phyloP scores from a whole-genome alignment of 2,797 vertebrate genomes.

The Sebastes flavidus region DNA sequence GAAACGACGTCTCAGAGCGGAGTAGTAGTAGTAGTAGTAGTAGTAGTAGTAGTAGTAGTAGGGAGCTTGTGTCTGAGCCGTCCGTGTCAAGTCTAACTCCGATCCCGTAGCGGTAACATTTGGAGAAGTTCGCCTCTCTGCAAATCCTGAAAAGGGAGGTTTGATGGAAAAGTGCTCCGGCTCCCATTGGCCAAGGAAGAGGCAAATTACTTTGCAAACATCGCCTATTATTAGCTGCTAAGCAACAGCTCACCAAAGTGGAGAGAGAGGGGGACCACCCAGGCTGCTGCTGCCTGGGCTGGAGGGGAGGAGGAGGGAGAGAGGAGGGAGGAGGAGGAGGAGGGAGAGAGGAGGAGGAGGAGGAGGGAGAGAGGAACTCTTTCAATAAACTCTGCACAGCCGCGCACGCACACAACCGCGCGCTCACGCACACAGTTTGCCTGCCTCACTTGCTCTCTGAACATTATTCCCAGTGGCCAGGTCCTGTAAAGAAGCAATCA shows the following conservation, averaged over 20 bases:
- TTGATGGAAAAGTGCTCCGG: constrained; percentile 89
- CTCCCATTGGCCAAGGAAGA: constrained; percentile 93
- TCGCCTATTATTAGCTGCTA: constrained; percentile 96
- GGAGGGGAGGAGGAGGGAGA: constrained; percentile 42
- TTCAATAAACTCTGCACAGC: constrained; percentile 81
- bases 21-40: constrained; percentile 50
- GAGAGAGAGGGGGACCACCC: constrained; percentile 90
- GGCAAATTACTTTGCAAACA: constrained; percentile 95
- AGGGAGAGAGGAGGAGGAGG: constrained; percentile 3
- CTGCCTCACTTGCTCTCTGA: constrained; percentile 57
- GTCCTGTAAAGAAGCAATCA: constrained; percentile 61
- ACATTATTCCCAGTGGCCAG: constrained; percentile 62
- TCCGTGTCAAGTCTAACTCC: constrained; percentile 81
- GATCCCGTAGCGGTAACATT: constrained; percentile 86
- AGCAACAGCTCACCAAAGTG: constrained; percentile 93
- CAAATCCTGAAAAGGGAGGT: constrained; percentile 89
- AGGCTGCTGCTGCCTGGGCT: constrained; percentile 82
- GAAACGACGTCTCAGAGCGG: constrained; percentile 76
- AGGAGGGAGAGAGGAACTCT: constrained; percentile 75
- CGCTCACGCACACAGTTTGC: constrained; percentile 13
- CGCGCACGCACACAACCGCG: constrained; percentile 29
- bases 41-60: constrained; percentile 64
- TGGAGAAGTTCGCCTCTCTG: constrained; percentile 85
- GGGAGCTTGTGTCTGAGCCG: constrained; percentile 67
- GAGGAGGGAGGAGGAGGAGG: constrained; percentile 13